Conservation (phyloP, 2,797 vertebrate species). For the Tarsius wallacei region DNA sequence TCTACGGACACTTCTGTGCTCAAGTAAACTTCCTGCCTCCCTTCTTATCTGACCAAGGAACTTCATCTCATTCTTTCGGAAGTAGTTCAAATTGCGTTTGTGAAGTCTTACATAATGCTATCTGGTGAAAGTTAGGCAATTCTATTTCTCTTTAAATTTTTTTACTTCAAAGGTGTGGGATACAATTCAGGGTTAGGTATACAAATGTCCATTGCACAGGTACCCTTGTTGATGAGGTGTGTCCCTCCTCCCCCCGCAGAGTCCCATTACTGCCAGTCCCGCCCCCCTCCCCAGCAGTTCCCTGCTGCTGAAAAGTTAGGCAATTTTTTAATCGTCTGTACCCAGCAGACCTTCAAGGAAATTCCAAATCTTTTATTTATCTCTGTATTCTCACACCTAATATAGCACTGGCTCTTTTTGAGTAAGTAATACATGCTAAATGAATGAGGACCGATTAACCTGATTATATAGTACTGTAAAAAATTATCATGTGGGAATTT, state of each 20-base stretch:
- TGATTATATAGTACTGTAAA: neutral
- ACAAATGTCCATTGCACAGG: too few relatives aligned
- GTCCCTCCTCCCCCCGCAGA: too few relatives aligned
- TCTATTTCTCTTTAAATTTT: too few relatives aligned
- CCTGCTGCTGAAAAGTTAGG: neutral
- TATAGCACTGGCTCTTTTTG: neutral
- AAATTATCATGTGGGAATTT: neutral
- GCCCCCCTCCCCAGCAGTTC: too few relatives aligned
- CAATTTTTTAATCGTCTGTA: neutral
- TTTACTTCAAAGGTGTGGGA: too few relatives aligned
- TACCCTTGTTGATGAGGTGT: too few relatives aligned
- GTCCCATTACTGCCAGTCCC: too few relatives aligned
- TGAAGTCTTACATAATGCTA: neutral
- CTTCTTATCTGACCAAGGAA: neutral
- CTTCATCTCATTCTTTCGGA: constrained; percentile 42
- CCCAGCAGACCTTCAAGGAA: neutral
- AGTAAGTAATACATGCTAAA: neutral
- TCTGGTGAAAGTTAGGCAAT: neutral
- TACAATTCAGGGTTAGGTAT: too few relatives aligned
- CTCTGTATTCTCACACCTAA: neutral
- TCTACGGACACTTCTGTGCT: neutral
- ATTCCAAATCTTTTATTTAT: neutral
- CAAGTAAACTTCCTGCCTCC: neutral
- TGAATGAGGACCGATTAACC: neutral
- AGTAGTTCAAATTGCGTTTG: constrained; percentile 42